Base-by-base conservation (phyloP, 2,888 invertebrate species). In the Acheta domesticus region DNA sequence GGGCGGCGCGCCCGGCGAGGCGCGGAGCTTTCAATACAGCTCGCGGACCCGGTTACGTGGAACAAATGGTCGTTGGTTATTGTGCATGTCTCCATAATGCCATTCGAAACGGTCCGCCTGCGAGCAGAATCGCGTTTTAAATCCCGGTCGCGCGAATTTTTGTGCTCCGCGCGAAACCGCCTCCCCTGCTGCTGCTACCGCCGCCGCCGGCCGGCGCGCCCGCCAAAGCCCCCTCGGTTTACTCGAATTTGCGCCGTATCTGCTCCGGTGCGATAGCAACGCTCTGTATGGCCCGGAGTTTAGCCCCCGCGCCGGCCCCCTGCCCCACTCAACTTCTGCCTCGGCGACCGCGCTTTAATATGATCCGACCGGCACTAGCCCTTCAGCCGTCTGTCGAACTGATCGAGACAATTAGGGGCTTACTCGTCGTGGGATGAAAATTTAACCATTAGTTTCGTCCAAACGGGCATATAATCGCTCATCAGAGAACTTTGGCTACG, bases 11-110 rank as follows among this genome's bases (percentile, higher is more conserved):
- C 62, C 14, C 62, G 62, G 62, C 14, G 62, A 36, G 36, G 8
- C 36, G 5, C 36, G 36, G 36, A 5, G 62, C n/a, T 62, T 62
- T 62, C 62, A 62, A 62, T 62, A n/a, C 62, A 62, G n/a, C 62
- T 62, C 62, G 16, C 62, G 16, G 62, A n/a, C n/a, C 62, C 62
- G 62, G 62, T 62, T 62, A 62, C 62, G 62, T 62, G 62, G 62
- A 62, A 62, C 62, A 62, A 62, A 62, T 62, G 62, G 62, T 62
- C 14, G 62, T 62, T n/a, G 62, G 62, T 62, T 62, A 62, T 62
- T 62, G 62, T 62, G 62, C 62, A 62, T 62, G 62, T 62, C 62
- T 62, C 62, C 62, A 62, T 62, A 62, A 62, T 62, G 62, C 62
- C 62, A 62, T 62, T 62, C 62, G 62, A 62, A 62, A 62, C 62